Evolutionary conservation across 2,797 vertebrate species (phyloP).

Genomic region (Danio albolineatus): DNA sequence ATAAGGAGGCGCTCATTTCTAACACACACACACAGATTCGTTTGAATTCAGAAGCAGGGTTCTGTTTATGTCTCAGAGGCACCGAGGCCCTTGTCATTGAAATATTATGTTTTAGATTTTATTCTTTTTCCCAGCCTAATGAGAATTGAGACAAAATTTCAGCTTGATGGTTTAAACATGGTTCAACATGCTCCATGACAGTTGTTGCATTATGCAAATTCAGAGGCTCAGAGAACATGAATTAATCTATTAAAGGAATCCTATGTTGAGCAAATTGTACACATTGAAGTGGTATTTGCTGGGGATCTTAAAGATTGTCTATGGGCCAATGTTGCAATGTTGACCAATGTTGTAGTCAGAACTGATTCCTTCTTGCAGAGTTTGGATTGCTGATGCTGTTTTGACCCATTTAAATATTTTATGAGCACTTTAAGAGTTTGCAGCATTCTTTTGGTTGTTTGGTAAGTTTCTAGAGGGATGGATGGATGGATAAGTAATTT

Average conservation of each 20-base stretch:
- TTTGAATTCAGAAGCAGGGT: conserved; percentile 7
- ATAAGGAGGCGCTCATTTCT: not conserved
- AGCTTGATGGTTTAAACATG: conserved; percentile 5
- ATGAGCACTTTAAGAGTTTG: no score
- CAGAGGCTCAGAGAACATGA: not conserved
- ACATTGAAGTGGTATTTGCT: not conserved
- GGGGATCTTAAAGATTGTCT: no score
- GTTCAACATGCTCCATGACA: not conserved
- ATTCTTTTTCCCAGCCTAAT: not conserved
- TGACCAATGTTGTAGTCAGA: no score
- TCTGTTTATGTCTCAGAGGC: conserved; percentile 12
- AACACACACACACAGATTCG: not conserved
- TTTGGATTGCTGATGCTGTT: no score
- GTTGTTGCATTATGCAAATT: not conserved
- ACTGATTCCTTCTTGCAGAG: no score
- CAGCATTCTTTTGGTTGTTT: no score
- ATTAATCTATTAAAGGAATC: conserved; percentile 1
- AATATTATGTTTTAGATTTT: not conserved
- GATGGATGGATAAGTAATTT: no score
- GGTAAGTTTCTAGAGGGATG: no score
- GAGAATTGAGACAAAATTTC: not conserved
- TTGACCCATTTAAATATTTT: no score
- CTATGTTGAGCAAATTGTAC: not conserved
- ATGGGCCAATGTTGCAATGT: no score
- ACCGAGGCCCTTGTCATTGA: not conserved